Percentiles rank a stretch among this genome's conserved stretches.
Evolutionary conservation across 2,888 invertebrate genomes (phyloP).

Genomic region (Protophormia terraenovae): DNA sequence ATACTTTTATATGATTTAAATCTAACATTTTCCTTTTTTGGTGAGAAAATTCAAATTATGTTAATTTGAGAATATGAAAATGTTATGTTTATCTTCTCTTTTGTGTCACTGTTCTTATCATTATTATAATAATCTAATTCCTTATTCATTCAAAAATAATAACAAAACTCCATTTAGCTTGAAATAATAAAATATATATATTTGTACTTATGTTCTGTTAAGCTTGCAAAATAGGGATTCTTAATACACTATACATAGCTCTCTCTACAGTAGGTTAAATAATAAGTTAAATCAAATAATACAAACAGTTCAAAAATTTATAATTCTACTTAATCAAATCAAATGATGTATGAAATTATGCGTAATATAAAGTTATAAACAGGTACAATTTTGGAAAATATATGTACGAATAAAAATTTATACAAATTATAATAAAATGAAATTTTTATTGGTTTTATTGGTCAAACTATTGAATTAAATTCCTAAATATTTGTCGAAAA

Average conservation of each 20-base stretch:
- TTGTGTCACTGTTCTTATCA: neutral
- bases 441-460: too few relatives aligned
- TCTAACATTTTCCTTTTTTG: slow-evolving; percentile 12
- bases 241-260: neutral
- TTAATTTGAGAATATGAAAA: neutral
- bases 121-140: neutral
- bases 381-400: too few relatives aligned
- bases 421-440: too few relatives aligned
- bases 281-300: too few relatives aligned
- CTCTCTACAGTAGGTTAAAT: neutral
- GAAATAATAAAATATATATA: too few relatives aligned
- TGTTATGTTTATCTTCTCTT: neutral
- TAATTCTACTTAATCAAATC: too few relatives aligned
- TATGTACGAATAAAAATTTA: too few relatives aligned
- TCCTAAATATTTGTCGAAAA: too few relatives aligned
- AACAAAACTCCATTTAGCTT: neutral
- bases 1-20: neutral
- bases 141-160: neutral
- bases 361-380: too few relatives aligned
- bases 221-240: neutral
- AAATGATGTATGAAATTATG: too few relatives aligned
- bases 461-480: too few relatives aligned
- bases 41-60: slow-evolving; percentile 28
- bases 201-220: neutral
- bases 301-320: too few relatives aligned